Percentiles rank a stretch among this genome's conserved stretches.
Conservation (phyloP, 2,797 vertebrate species). For the Lycodopsis pacificus region DNA sequence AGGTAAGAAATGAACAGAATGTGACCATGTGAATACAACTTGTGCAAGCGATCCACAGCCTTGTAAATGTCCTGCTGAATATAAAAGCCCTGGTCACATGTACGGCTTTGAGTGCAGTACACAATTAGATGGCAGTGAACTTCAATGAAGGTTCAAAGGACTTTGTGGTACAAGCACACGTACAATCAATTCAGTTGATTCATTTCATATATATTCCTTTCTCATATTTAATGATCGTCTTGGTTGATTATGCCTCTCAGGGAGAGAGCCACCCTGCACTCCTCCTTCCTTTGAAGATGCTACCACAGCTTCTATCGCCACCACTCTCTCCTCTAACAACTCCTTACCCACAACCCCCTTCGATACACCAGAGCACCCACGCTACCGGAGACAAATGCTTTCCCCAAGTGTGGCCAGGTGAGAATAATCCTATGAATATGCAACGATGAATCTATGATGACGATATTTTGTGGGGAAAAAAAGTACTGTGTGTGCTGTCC, state of each 20-base stretch:
- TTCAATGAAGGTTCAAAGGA: too few relatives aligned
- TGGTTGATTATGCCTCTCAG: conserved; percentile 65
- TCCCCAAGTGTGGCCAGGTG: conserved; percentile 90
- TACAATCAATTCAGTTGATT: background rate
- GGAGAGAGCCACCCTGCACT: conserved; percentile 89
- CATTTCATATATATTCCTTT: background rate
- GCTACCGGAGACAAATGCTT: conserved; percentile 89
- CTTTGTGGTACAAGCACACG: too few relatives aligned
- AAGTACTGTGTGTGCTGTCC: background rate
- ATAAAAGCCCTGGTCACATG: background rate
- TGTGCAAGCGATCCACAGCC: background rate
- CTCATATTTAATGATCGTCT: background rate
- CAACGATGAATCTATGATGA: background rate
- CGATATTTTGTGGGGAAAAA: background rate
- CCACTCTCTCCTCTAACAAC: conserved; percentile 93
- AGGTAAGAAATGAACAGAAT: background rate
- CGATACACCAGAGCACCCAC: conserved; percentile 92
- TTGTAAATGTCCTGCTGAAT: background rate
- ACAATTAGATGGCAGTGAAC: too few relatives aligned
- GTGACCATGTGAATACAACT: background rate
- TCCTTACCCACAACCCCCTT: conserved; percentile 95
- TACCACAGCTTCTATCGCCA: conserved; percentile 95
- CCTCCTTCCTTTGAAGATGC: conserved; percentile 97
- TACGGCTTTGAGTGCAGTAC: background rate
- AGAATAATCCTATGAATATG: conserved; percentile 41